Evolutionary conservation across 2,797 vertebrate genomes (phyloP).

Genomic region (Poecilia gillii): DNA sequence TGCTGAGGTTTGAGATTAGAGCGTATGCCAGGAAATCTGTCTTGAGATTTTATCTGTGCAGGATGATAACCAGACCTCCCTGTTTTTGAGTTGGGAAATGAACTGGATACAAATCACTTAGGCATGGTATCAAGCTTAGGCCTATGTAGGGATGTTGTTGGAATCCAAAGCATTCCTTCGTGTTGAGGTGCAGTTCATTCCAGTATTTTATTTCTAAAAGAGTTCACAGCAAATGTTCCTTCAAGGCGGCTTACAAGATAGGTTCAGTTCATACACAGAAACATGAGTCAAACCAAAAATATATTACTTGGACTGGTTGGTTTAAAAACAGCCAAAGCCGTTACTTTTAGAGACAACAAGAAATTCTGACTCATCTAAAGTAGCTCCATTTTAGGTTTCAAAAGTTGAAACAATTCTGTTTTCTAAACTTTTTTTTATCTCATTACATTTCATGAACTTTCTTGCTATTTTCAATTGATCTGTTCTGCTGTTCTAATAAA

Average conservation of each 20-base stretch:
- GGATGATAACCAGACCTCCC: slow-evolving; percentile 16
- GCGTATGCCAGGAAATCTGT: slow-evolving; percentile 20
- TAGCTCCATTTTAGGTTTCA: not conserved
- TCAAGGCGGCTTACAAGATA: not conserved
- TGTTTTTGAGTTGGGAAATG: slow-evolving; percentile 11
- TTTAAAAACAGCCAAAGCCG: not conserved
- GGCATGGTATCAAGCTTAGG: not conserved
- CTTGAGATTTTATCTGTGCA: slow-evolving; percentile 26
- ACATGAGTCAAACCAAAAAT: not conserved
- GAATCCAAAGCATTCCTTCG: not conserved
- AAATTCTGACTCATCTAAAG: not conserved
- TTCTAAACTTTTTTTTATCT: not conserved
- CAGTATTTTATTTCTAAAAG: not conserved
- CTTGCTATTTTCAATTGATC: not conserved
- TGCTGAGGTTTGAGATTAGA: slow-evolving; percentile 49
- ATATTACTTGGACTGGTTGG: not conserved
- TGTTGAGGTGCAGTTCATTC: not conserved
- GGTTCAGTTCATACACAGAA: not conserved
- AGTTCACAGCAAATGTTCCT: not conserved
- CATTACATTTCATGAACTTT: not conserved
- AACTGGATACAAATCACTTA: slow-evolving; percentile 22
- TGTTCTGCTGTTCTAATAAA: not conserved
- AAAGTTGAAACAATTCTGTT: not conserved
- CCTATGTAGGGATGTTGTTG: not conserved
- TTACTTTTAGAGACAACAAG: not conserved